Conservation (phyloP, 2,113 vertebrate species). For the Lycaon pictus region DNA sequence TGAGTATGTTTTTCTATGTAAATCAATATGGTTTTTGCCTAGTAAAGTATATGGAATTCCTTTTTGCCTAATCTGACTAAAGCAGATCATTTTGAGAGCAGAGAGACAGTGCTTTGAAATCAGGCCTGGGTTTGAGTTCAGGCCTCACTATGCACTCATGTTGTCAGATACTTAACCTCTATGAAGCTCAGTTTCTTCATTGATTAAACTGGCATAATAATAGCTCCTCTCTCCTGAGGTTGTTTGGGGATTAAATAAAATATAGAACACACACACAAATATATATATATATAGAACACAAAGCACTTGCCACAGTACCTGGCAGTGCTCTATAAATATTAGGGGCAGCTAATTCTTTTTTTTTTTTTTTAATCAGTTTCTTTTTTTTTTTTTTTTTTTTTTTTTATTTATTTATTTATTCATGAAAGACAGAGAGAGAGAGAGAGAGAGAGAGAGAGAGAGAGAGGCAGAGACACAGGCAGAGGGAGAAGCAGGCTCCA, state of each 20-base stretch:
- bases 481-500: too few species aligned
- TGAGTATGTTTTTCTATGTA: constrained; percentile 36
- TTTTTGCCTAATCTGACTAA: background rate
- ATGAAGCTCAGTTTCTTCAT: constrained; percentile 31
- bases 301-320: background rate
- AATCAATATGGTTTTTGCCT: background rate
- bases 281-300: background rate
- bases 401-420: too few species aligned
- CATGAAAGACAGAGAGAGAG: too few species aligned
- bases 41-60: constrained; percentile 1
- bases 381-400: too few species aligned
- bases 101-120: constrained; percentile 10
- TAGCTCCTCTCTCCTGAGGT: background rate
- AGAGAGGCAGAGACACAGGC: too few species aligned
- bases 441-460: too few species aligned
- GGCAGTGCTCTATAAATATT: background rate
- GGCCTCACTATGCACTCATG: background rate
- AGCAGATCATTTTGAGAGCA: background rate
- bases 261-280: background rate
- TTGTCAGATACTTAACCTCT: constrained; percentile 22
- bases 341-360: background rate
- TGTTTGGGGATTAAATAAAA: constrained; percentile 8
- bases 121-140: background rate
- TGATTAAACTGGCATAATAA: constrained; percentile 6
- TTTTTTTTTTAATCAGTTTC: background rate